Evolutionary conservation across 2,888 invertebrate genomes (phyloP).

Genomic region (Tipula lateralis): DNA sequence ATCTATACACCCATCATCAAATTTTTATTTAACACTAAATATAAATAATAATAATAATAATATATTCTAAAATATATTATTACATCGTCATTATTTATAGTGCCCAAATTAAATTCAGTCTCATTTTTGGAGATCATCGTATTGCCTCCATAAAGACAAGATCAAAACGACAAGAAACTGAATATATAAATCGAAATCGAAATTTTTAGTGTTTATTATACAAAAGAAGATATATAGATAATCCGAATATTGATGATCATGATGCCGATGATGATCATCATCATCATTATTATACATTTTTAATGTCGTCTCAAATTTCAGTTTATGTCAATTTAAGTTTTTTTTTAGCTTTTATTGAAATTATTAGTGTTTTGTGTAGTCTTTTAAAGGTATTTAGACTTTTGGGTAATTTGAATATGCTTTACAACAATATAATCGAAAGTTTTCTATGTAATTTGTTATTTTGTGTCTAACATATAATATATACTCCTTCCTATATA

Average conservation of each 20-base stretch:
- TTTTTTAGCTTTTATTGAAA: background rate
- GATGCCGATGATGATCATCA: background rate
- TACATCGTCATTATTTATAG: background rate
- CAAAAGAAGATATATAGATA: background rate
- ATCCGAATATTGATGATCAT: slow-evolving; percentile 1
- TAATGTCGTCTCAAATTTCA: slow-evolving; percentile 19
- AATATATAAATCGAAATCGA: slow-evolving; percentile 15
- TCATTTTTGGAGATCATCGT: background rate
- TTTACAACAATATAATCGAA: background rate
- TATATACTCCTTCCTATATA: too few relatives aligned
- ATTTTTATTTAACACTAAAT: slow-evolving; percentile 1
- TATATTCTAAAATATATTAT: background rate
- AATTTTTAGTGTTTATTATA: background rate
- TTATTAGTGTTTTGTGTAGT: background rate
- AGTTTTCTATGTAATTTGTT: background rate
- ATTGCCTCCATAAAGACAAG: background rate
- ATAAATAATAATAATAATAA: background rate
- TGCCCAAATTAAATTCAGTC: background rate
- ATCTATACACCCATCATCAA: background rate
- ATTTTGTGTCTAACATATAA: too few relatives aligned
- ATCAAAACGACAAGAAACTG: background rate
- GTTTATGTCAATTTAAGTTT: background rate
- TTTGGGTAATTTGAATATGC: background rate
- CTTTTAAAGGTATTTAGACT: background rate
- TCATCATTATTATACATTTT: background rate